Percentiles rank a stretch among this genome's conserved stretches.
phyloP scores from a whole-genome alignment of 2,113 vertebrate species.

The Sceloporus tristichus region DNA sequence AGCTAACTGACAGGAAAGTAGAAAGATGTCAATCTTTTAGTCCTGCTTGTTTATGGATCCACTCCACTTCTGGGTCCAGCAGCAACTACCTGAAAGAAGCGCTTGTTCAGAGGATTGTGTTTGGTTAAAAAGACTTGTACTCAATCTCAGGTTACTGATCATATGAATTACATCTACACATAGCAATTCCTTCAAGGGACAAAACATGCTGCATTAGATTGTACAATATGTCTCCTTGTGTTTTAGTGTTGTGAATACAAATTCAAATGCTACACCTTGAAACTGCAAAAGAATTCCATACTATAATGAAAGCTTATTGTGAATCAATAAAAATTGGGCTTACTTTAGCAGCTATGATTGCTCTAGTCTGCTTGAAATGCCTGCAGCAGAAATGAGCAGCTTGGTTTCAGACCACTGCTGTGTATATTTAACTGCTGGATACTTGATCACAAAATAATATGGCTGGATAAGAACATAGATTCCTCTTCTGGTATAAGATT shows the following conservation, averaged over 20 bases:
- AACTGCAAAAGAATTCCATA: conserved; percentile 53
- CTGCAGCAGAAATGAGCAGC: conserved; percentile 70
- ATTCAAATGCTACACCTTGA: conserved; percentile 33
- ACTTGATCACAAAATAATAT: conserved; percentile 62
- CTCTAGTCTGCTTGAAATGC: conserved; percentile 64
- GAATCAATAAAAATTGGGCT: conserved; percentile 67
- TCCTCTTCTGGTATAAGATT: neutral
- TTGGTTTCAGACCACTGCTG: conserved; percentile 71
- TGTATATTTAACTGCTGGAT: conserved; percentile 74
- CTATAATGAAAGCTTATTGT: conserved; percentile 65
- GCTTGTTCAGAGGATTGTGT: neutral
- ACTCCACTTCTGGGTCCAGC: neutral
- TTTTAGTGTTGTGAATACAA: conserved; percentile 45
- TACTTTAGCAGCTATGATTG: conserved; percentile 68
- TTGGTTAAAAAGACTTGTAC: neutral
- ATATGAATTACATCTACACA: conserved; percentile 33
- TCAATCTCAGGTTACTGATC: neutral
- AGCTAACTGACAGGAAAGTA: neutral
- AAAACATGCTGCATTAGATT: neutral
- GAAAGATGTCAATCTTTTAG: neutral
- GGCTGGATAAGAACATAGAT: conserved; percentile 30
- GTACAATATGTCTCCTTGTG: conserved; percentile 28
- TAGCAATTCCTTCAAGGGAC: conserved; percentile 17
- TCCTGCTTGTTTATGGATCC: neutral
- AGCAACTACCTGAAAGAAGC: neutral